Percentiles rank a stretch among this genome's conserved stretches.
phyloP scores from a whole-genome alignment of 2,797 vertebrate species.

The Danio albolineatus region DNA sequence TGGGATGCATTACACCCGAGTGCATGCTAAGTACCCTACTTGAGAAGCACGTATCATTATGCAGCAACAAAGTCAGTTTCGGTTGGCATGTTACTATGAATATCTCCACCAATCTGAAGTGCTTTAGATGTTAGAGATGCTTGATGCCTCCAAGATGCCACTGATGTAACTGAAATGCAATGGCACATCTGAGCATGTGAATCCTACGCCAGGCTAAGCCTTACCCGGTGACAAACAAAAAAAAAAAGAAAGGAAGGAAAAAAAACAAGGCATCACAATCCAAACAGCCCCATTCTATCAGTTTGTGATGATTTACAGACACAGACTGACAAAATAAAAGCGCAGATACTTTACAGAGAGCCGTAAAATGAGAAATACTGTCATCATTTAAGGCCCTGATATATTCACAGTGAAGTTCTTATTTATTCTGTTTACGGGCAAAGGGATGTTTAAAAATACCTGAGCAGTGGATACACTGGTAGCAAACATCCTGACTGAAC shows the following conservation, averaged over 20 bases:
- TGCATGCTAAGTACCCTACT: slow-evolving; percentile 9
- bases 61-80: slow-evolving; percentile 28
- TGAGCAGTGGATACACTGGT: no score
- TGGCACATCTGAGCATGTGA: background rate
- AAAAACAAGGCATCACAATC: slow-evolving; percentile 53
- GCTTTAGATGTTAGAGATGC: slow-evolving; percentile 30
- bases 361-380: background rate
- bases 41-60: background rate
- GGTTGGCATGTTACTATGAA: slow-evolving; percentile 18
- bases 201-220: slow-evolving; percentile 4
- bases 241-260: slow-evolving; percentile 12
- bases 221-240: background rate
- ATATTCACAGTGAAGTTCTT: no score
- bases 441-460: no score
- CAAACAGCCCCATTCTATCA: slow-evolving; percentile 73
- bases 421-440: no score
- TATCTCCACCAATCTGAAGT: slow-evolving; percentile 45
- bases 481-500: no score
- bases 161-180: slow-evolving; percentile 56
- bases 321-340: background rate
- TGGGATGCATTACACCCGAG: background rate
- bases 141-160: slow-evolving; percentile 40
- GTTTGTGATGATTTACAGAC: slow-evolving; percentile 13
- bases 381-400: background rate
- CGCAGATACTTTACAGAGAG: background rate